Evolutionary conservation across 1,140 invertebrate species (phyloP).

Genomic region (Branchinecta lynchi): DNA sequence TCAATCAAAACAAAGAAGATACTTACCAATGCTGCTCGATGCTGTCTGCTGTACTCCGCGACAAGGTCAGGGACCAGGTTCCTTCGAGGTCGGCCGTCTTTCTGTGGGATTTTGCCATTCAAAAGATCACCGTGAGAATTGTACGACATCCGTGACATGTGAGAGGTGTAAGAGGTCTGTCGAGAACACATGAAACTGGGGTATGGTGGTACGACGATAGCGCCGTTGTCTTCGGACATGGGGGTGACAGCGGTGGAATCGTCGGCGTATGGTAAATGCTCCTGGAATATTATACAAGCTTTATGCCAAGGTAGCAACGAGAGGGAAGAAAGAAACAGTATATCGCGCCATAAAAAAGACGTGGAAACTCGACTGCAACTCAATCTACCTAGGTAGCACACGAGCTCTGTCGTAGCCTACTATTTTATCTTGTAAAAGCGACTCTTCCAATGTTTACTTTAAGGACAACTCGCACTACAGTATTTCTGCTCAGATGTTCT

Average conservation of each 20-base stretch:
- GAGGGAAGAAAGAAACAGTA: not conserved
- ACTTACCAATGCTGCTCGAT: conserved; percentile 25
- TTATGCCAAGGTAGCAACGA: not conserved
- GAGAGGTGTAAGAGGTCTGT: conserved; percentile 85
- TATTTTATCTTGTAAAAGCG: no score
- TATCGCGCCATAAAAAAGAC: no score
- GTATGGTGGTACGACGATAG: conserved; percentile 76
- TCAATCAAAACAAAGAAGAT: not conserved
- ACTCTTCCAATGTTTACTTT: no score
- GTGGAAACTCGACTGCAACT: no score
- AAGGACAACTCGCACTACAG: no score
- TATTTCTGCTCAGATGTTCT: no score
- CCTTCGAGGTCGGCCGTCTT: conserved; percentile 51
- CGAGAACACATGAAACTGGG: conserved; percentile 56
- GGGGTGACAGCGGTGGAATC: conserved; percentile 94
- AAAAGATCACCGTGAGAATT: conserved; percentile 80
- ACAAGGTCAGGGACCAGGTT: conserved; percentile 25
- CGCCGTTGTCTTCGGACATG: conserved; percentile 92
- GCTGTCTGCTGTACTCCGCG: conserved; percentile 20
- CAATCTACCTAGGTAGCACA: no score
- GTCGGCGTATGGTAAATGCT: conserved; percentile 91
- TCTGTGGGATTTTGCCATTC: conserved; percentile 52
- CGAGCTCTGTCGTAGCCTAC: no score
- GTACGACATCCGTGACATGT: conserved; percentile 76
- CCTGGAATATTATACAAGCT: conserved; percentile 38